phyloP scores from a whole-genome alignment of 2,888 invertebrate genomes.

The Gastracanthus pulcherrimus region DNA sequence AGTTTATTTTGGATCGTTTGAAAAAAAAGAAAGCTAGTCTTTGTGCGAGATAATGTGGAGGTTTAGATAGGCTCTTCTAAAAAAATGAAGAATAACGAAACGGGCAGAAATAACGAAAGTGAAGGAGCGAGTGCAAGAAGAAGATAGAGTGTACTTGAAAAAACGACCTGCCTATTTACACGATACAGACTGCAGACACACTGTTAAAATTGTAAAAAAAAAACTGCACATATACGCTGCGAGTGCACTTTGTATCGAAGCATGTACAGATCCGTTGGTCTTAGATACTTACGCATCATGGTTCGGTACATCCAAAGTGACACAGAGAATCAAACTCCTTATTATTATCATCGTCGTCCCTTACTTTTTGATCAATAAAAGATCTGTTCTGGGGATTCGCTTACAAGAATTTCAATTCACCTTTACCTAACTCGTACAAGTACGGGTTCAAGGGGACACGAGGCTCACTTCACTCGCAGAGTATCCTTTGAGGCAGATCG shows the following conservation, averaged over 20 bases:
- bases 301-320: slow-evolving; percentile 72
- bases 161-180: slow-evolving; percentile 68
- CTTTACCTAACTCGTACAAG: slow-evolving; percentile 37
- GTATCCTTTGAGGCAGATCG: slow-evolving; percentile 59
- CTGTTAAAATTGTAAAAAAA: slow-evolving; percentile 71
- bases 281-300: slow-evolving; percentile 72
- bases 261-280: slow-evolving; percentile 66
- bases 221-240: slow-evolving; percentile 70
- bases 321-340: slow-evolving; percentile 71
- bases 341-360: slow-evolving; percentile 72
- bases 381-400: slow-evolving; percentile 73
- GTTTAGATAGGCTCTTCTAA: slow-evolving; percentile 71
- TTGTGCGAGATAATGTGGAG: slow-evolving; percentile 73
- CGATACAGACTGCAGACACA: slow-evolving; percentile 69
- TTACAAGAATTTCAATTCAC: slow-evolving; percentile 50
- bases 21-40: slow-evolving; percentile 69
- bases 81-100: slow-evolving; percentile 62
- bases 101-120: slow-evolving; percentile 58
- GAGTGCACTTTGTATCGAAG: slow-evolving; percentile 68
- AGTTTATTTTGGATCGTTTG: slow-evolving; percentile 76
- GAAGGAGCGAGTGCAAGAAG: slow-evolving; percentile 58
- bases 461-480: slow-evolving; percentile 58
- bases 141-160: slow-evolving; percentile 60
- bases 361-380: slow-evolving; percentile 74
- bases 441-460: slow-evolving; percentile 49